phyloP scores from a whole-genome alignment of 2,888 invertebrate species.

The Callimorpha dominula region DNA sequence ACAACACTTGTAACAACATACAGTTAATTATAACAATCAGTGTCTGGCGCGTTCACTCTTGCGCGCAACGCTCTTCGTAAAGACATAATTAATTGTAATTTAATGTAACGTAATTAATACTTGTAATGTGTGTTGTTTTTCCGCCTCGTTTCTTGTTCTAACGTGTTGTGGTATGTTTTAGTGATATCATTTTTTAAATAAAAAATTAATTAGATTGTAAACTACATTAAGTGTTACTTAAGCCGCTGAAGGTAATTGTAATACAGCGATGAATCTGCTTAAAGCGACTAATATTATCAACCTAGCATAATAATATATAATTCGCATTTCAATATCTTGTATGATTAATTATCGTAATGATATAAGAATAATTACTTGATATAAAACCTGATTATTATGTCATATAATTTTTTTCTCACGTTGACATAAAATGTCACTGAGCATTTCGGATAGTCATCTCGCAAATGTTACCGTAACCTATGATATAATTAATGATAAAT shows the following conservation, averaged over 20 bases:
- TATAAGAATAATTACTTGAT: neutral
- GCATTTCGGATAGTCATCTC: constrained; percentile 37
- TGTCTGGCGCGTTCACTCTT: constrained; percentile 26
- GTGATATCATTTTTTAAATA: neutral
- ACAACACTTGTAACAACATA: neutral
- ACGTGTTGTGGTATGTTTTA: constrained; percentile 28
- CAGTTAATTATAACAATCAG: neutral
- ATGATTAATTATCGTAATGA: neutral
- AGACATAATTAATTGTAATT: constrained; percentile 27
- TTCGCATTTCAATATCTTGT: neutral
- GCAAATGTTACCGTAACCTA: constrained; percentile 49
- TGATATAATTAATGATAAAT: constrained; percentile 46
- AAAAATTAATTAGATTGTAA: constrained; percentile 1
- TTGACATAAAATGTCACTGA: constrained; percentile 37
- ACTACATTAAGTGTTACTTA: neutral
- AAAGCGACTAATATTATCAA: neutral
- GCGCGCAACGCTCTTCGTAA: constrained; percentile 22
- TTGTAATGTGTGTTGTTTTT: constrained; percentile 38
- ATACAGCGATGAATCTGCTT: neutral
- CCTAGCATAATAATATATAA: neutral
- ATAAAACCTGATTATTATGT: neutral
- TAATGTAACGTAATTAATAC: constrained; percentile 46
- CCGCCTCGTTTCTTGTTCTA: constrained; percentile 32
- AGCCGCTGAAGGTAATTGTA: neutral
- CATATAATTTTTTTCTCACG: constrained; percentile 34